A percentile compares a stretch with the other conserved stretches of the same genome.
Conservation (phyloP, 2,888 invertebrate species). For the Plusia festucae region DNA sequence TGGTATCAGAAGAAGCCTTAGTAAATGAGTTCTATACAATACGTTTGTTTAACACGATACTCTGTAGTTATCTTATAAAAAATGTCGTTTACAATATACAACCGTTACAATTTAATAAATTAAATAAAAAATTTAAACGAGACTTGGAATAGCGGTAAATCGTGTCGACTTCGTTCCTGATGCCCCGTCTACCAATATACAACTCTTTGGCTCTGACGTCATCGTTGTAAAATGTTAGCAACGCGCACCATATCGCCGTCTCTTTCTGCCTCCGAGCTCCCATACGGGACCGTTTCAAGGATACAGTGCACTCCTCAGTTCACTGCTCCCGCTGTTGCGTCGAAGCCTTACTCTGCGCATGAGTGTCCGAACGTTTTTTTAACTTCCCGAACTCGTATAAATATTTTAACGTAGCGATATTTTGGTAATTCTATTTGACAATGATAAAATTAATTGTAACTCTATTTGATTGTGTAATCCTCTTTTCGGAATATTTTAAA, state of each 20-base stretch:
- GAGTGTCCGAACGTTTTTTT: constrained; percentile 55
- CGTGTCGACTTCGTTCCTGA: background rate
- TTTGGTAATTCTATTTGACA: background rate
- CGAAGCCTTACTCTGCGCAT: constrained; percentile 73
- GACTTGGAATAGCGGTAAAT: too few relatives aligned
- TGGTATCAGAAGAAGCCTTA: background rate
- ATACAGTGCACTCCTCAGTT: constrained; percentile 84
- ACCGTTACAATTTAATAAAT: too few relatives aligned
- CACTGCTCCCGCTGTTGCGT: constrained; percentile 79
- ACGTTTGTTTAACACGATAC: background rate
- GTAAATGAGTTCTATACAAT: background rate
- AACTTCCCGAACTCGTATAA: constrained; percentile 50
- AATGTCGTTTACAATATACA: background rate
- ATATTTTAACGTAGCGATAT: constrained; percentile 28
- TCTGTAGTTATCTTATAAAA: background rate
- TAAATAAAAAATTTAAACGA: too few relatives aligned
- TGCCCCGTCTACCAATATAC: constrained; percentile 15
- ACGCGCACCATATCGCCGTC: constrained; percentile 69
- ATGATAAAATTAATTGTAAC: background rate
- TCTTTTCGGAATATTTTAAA: background rate
- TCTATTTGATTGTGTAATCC: background rate
- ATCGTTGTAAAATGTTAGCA: constrained; percentile 78
- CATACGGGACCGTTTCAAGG: constrained; percentile 82
- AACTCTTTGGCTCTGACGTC: constrained; percentile 75
- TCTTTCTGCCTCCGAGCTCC: constrained; percentile 73